Evolutionary conservation across 2,888 invertebrate species (phyloP).

Genomic region (Baronia brevicornis): DNA sequence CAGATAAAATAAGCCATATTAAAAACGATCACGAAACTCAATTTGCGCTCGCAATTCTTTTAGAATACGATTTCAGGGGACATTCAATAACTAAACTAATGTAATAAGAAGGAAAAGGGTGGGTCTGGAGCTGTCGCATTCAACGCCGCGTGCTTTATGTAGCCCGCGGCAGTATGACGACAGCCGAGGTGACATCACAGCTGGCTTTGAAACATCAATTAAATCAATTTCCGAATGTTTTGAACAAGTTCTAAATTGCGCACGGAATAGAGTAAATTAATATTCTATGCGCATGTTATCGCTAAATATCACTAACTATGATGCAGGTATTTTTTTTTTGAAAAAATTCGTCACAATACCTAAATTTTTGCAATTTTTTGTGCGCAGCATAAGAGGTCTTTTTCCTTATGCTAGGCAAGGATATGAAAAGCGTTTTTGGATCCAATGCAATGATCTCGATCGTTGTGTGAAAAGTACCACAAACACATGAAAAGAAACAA

Average conservation of each 20-base stretch:
- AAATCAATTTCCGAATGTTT: constrained; percentile 34
- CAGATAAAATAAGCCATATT: constrained; percentile 3
- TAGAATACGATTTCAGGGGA: constrained; percentile 5
- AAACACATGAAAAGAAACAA: too few relatives aligned
- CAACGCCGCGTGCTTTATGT: constrained; percentile 21
- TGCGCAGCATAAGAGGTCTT: too few relatives aligned
- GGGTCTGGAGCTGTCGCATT: constrained; percentile 16
- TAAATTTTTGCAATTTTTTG: too few relatives aligned
- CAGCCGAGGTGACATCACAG: constrained; percentile 16
- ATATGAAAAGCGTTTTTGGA: too few relatives aligned
- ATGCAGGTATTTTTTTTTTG: too few relatives aligned
- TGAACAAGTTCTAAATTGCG: constrained; percentile 22
- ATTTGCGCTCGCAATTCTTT: constrained; percentile 5
- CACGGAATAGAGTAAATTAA: too few relatives aligned
- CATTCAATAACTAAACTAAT: constrained; percentile 18
- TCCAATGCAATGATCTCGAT: too few relatives aligned
- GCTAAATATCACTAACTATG: too few relatives aligned
- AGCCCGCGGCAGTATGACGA: constrained; percentile 16
- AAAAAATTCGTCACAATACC: too few relatives aligned
- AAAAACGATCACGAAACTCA: constrained; percentile 7
- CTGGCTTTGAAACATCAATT: constrained; percentile 20
- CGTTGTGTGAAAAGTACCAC: too few relatives aligned
- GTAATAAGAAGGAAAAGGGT: constrained; percentile 15
- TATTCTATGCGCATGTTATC: too few relatives aligned
- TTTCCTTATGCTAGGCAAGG: too few relatives aligned